Evolutionary conservation across 2,888 invertebrate genomes (phyloP).

Genomic region (Dasysyrphus tricinctus): DNA sequence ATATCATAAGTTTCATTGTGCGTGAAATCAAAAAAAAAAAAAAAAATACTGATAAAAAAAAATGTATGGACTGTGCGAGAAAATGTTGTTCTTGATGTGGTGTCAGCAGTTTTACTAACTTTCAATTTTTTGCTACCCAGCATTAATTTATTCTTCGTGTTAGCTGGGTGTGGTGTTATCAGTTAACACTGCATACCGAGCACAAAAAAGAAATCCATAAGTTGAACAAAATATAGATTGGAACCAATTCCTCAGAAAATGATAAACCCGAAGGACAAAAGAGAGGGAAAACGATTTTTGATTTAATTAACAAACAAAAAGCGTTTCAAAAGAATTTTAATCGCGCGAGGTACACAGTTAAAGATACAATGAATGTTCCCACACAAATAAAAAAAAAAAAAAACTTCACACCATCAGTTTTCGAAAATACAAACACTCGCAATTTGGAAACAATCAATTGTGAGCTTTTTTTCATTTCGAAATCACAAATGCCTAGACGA

Average conservation of each 20-base stretch:
- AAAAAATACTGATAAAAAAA: conserved; percentile 50
- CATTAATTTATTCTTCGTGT: conserved; percentile 68
- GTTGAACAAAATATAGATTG: conserved; percentile 8
- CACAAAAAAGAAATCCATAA: conserved; percentile 51
- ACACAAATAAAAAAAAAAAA: conserved; percentile 26
- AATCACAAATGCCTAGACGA: conserved; percentile 24
- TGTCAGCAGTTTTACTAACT: conserved; percentile 67
- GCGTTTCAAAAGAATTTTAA: conserved; percentile 27
- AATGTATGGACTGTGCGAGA: neutral
- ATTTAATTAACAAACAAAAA: conserved; percentile 34
- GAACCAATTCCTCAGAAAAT: conserved; percentile 54
- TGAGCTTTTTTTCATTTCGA: conserved; percentile 34
- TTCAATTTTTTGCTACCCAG: conserved; percentile 56
- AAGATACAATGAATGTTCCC: conserved; percentile 58
- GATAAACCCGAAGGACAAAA: conserved; percentile 53
- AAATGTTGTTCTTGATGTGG: conserved; percentile 59
- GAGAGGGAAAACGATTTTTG: conserved; percentile 6
- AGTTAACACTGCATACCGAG: conserved; percentile 57
- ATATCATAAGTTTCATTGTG: conserved; percentile 68
- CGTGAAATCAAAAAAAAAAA: conserved; percentile 26
- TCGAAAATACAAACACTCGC: conserved; percentile 22
- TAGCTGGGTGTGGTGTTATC: conserved; percentile 38
- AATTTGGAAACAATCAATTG: conserved; percentile 20
- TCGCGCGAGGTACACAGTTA: conserved; percentile 10
- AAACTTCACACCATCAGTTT: conserved; percentile 35